Conservation (phyloP, 2,113 vertebrate genomes). For the Alligator mississippiensis region DNA sequence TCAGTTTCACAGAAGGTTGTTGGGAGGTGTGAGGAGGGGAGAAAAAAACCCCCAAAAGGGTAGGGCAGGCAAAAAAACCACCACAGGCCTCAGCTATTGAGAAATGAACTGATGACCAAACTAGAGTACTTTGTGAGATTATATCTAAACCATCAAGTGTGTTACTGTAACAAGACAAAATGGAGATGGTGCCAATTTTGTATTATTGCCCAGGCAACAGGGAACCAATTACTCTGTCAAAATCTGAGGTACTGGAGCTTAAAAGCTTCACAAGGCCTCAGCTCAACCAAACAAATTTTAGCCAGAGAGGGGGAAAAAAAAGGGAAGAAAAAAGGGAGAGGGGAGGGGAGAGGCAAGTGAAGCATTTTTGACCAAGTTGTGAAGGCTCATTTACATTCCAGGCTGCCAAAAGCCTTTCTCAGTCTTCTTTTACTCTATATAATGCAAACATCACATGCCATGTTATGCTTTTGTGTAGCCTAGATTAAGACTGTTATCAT, state of each 20-base stretch:
- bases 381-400: constrained; percentile 65
- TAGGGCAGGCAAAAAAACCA: neutral
- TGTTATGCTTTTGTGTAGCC: constrained; percentile 64
- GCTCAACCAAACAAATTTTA: constrained; percentile 47
- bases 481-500: constrained; percentile 73
- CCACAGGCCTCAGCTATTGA: constrained; percentile 34
- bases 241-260: constrained; percentile 60
- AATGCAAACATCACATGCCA: constrained; percentile 49
- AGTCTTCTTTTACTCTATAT: constrained; percentile 13
- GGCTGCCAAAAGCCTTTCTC: constrained; percentile 32
- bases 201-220: constrained; percentile 73
- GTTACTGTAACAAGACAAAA: constrained; percentile 77
- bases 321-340: neutral
- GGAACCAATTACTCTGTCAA: constrained; percentile 72
- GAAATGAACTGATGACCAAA: constrained; percentile 67
- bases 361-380: constrained; percentile 39
- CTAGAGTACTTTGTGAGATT: constrained; percentile 68
- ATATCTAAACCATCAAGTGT: constrained; percentile 63
- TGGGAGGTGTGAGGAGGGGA: constrained; percentile 6
- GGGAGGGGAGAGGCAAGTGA: neutral
- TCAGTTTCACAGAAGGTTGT: constrained; percentile 69
- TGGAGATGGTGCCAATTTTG: constrained; percentile 70
- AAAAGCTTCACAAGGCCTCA: constrained; percentile 64
- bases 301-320: constrained; percentile 58
- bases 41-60: neutral